Evolutionary conservation across 2,888 invertebrate species (phyloP), one percentile per base, ranked within the genome.

Genomic region (Papilio gigon): DNA sequence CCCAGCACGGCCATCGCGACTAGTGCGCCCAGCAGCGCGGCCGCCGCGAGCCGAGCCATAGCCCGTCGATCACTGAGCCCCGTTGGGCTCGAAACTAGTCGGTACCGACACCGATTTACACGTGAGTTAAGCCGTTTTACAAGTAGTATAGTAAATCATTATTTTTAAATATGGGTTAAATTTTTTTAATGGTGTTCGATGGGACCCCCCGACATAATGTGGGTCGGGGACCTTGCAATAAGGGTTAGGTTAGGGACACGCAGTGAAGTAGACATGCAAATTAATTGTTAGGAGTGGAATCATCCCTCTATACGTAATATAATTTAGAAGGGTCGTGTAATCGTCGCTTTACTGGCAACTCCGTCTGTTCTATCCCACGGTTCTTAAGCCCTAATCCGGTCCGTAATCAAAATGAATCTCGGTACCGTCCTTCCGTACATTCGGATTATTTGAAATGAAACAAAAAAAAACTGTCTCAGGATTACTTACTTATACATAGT

Each of bases 391-490:
- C 74, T 87, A 88, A 89, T 88, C 88, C 85, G 73, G 71, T 76
- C 73, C 79, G 84, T 87, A 88, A 89, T 89, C 88, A 87, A 85
- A 88, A 87, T 80, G 83, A 87, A 86, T 85, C 88, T 83, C 82
- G 74, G 76, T 73, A 74, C 75, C 78, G 77, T 80, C 76, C 77
- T 60, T n/a, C 20, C 68, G 65, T 65, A 67, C 71, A 61, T 44
- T 61, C 58, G 40, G 68, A 63, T 68, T 58, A 68, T 68, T 58
- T 11, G 56, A 44, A 58, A 25, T 25, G n/a, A 37, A 27, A 4
- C n/a, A 63, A 68, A 56, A 11, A 59, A 67, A 58, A 56, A 53
- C 27, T 67, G 22, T 53, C 9, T n/a, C 2, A 8, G 63, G 22
- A 58, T 63, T 61, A 53, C n/a, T 50, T 17, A 47, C 12, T 33